Evolutionary conservation across 2,888 invertebrate genomes (phyloP), one percentile per base, ranked within the genome.

Genomic region (Entomobrya multifasciata): DNA sequence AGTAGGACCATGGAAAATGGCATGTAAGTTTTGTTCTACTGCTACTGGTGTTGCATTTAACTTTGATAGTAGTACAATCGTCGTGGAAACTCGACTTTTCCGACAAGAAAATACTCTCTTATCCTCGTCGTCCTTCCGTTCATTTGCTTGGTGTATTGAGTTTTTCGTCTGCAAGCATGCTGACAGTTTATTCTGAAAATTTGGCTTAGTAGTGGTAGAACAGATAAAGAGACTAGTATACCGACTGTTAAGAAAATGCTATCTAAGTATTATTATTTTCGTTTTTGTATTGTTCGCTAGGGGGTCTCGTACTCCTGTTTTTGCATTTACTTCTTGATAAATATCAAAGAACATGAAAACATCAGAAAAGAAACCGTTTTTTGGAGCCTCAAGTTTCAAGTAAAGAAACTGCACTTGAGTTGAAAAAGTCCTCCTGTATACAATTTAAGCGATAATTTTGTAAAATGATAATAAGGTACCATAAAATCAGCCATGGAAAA

Each of bases 31-130:
- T 22, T 70, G 47, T 25, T n/a, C 10, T 11, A 25, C 20, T 47
- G 20, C 27, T 49, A 11, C 72, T 22, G 27, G 27, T 30, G 17
- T 57, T 4, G 36, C 47, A 17, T 27, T 3, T 49, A 13, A 15
- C 8, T 57, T 36, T 13, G 36, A 10, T 47, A 6, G 49, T 72
- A 17, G 4, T 13, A 20, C 49, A 1, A 30, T 76, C 27, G 52
- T 74, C 76, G 76, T 76, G 25, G 76, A 76, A 76, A 76, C 57
- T 76, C 76, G 76, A 76, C 8, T 76, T 76, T 57, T 30, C 76
- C 76, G 76, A 76, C 55, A 22, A 72, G 25, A n/a, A 30, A 44
- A 36, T 6, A 36, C 8, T 6, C 41, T 27, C 49, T 72, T 72
- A 41, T 47, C 44, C 25, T 70, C 49, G 36, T 76, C 76, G 22